Percentiles rank a stretch among this genome's conserved stretches.
Conservation (phyloP, 2,113 vertebrate genomes). For the Galbula dea region DNA sequence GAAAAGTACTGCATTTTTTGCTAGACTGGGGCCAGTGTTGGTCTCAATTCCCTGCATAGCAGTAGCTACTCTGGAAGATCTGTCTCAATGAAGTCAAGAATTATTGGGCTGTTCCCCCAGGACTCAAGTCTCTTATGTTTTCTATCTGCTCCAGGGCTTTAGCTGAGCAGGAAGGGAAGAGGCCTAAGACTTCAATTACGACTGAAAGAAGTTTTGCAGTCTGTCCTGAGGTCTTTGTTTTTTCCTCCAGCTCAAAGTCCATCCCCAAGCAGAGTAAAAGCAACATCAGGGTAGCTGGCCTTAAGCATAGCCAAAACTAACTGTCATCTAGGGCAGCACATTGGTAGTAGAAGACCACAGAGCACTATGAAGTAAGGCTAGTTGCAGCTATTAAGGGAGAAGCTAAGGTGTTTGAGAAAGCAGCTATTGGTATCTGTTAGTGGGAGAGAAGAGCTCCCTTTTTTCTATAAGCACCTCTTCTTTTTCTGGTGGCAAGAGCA, state of each 20-base stretch:
- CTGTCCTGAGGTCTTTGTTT: neutral
- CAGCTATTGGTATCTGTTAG: neutral
- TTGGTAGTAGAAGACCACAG: neutral
- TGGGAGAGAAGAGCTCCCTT: neutral
- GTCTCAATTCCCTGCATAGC: neutral
- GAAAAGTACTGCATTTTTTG: neutral
- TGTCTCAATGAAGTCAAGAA: neutral
- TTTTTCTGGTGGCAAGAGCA: neutral
- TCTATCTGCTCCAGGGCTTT: neutral
- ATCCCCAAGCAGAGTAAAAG: neutral
- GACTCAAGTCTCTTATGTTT: fast-evolving
- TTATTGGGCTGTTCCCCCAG: neutral
- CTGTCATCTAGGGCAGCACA: fast-evolving
- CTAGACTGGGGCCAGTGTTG: too few relatives aligned
- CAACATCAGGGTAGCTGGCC: neutral
- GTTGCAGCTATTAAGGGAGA: neutral
- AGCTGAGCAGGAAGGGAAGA: neutral
- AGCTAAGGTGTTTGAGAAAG: neutral
- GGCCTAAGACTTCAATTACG: neutral
- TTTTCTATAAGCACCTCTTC: neutral
- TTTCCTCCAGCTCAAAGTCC: neutral
- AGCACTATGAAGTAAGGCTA: neutral
- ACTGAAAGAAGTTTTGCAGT: neutral
- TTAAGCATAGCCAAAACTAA: neutral
- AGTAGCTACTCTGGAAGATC: neutral